Base-by-base conservation (phyloP, 2,797 vertebrate genomes). In the Chelmon rostratus region DNA sequence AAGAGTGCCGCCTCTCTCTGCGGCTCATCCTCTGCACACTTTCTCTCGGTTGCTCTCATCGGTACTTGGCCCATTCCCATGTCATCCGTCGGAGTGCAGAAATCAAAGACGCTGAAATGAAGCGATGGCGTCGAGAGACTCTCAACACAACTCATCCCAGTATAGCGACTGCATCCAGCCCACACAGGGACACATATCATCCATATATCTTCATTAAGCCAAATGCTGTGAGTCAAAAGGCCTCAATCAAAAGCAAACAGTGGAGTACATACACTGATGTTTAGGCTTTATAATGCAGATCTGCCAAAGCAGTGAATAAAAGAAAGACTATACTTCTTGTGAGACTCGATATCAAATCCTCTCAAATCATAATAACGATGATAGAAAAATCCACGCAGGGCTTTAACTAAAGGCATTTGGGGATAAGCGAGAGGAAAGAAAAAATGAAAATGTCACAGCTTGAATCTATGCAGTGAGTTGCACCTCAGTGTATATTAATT, bases 401-500 rank as follows among this genome's bases (percentile, higher is more conserved):
- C 47, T 83, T 78, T 18, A 28, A 62, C 40, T 35, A 58, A 59
- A 58, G 18, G 5, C 6, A 9, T 31, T 61, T 40, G 25, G 42
- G 61, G 47, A 78, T 46, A 59, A 47, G 8, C 3, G 3, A 12
- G 18, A 63, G 46, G 56, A 40, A 33, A 13, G 28, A 73, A 53
- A 57, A 19, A 59, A 84, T 82, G 74, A 78, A 84, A 80, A 83
- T 53, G 61, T 81, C 82, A 78, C 40, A 40, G 53, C 18, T 58
- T 57, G 56, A 74, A 75, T 79, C 28, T 25, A 42, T 35, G 67
- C 49, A 42, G 35, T 76, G 63, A 78, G 79, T 81, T 61, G 42
- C 37, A 66, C 40, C 50, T 64, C 19, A 3, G 49, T 79, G 78
- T 90, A 72, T 78, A 76, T 85, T 70, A 67, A 84, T 82, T 85